Base-by-base conservation (phyloP, 1,140 invertebrate species). In the Diorhabda carinulata region DNA sequence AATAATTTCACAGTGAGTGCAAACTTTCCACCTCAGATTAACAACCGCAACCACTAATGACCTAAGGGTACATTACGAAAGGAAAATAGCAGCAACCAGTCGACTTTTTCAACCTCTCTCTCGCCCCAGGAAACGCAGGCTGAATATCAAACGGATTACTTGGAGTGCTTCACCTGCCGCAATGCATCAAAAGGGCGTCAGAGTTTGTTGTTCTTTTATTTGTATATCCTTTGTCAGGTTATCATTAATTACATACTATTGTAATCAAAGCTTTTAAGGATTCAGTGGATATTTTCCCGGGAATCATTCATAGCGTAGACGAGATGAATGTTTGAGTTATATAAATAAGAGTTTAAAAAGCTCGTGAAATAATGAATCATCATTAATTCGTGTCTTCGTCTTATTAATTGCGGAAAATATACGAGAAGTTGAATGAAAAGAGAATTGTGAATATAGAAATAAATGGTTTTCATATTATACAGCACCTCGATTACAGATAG, bases 121-220 rank as follows among this genome's bases (percentile, higher is more conserved):
- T 52, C n/a, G 47, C 47, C 47, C 47, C 47, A 52, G 47, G 47
- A 52, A 52, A 52, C 47, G 47, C 47, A 8, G 2, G 47, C 47
- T 52, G 47, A 52, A 52, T 52, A 52, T 52, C 47, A 52, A 52
- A 52, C 47, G n/a, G 47, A 52, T 52, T 52, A 52, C 47, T 52
- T 52, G n/a, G 47, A 52, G 47, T 52, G 47, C 47, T n/a, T 52
- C 47, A 52, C 47, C 47, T 52, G 47, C 47, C 47, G 47, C 47
- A 52, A 52, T 52, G 47, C 47, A 52, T 52, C 47, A 52, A 52
- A 52, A 52, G 47, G 47, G 47, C 47, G 47, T 52, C n/a, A 25
- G 6, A 52, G 47, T 6, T 52, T 52, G 47, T 52, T 52, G 47
- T 52, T 52, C n/a, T 52, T 52, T 52, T n/a, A 52, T 25, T 25